phyloP scores from a whole-genome alignment of 2,797 vertebrate species.

The Harpagifer antarcticus region DNA sequence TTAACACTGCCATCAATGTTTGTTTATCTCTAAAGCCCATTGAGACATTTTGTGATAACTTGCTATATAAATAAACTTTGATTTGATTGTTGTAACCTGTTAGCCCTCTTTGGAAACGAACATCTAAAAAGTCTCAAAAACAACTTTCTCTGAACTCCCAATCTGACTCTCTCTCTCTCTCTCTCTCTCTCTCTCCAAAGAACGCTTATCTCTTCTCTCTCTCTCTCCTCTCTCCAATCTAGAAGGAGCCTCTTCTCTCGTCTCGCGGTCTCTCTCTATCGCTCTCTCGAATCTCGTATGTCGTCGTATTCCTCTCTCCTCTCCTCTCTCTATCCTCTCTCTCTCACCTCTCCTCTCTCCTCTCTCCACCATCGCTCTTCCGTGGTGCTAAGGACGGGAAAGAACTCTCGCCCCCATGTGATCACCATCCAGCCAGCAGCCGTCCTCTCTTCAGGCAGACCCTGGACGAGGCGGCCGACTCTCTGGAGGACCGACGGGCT shows the following conservation, averaged over 20 bases:
- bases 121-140: neutral
- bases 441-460: conserved; percentile 83
- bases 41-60: too few species aligned
- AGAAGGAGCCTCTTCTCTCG: too few species aligned
- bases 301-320: neutral
- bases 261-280: too few species aligned
- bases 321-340: neutral
- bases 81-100: neutral
- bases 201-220: too few species aligned
- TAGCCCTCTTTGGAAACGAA: too few species aligned
- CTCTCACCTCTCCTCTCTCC: too few species aligned
- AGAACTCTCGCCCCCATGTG: conserved; percentile 91
- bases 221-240: too few species aligned
- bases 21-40: too few species aligned
- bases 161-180: neutral
- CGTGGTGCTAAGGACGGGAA: conserved; percentile 92
- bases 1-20: too few species aligned
- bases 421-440: conserved; percentile 89
- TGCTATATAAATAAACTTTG: neutral
- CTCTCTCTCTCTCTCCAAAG: neutral
- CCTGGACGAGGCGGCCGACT: conserved; percentile 92
- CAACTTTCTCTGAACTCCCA: neutral
- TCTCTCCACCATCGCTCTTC: neutral
- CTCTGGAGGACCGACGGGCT: conserved; percentile 90
- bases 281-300: too few species aligned